phyloP scores from a whole-genome alignment of 30 jellyfish, hydroid and myxozoan species.

The Rhopilema esculentum region DNA sequence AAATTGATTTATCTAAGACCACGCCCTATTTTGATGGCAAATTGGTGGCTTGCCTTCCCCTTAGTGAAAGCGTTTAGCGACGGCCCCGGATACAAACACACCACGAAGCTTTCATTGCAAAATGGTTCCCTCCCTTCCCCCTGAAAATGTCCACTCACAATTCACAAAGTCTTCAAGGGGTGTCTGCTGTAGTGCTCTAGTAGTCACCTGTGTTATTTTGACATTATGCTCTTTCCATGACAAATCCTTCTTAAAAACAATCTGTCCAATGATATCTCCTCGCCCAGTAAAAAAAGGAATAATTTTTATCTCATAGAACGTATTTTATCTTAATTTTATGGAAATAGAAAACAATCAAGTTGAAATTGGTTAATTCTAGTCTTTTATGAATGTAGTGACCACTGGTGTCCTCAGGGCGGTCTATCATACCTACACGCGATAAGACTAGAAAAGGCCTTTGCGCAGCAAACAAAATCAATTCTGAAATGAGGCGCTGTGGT shows the following conservation, averaged over 20 bases:
- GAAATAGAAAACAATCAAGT: constrained; percentile 1
- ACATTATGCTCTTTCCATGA: not conserved
- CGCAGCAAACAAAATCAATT: constrained; percentile 21
- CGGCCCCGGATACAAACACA: no score
- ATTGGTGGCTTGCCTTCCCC: no score
- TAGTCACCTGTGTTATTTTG: no score
- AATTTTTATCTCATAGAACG: constrained; percentile 1
- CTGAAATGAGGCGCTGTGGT: constrained; percentile 58
- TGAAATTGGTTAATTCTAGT: constrained; percentile 26
- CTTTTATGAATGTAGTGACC: constrained; percentile 30
- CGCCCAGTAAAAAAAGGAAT: not conserved
- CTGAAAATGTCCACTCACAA: no score
- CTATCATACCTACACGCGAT: constrained; percentile 32
- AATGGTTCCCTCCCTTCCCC: no score
- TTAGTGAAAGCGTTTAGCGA: no score
- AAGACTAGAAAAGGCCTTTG: constrained; percentile 30
- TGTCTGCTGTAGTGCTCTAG: no score
- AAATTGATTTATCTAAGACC: no score
- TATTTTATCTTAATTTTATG: constrained; percentile 12
- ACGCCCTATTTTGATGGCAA: no score
- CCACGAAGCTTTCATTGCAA: no score
- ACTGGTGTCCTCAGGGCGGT: constrained; percentile 42
- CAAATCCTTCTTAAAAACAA: not conserved
- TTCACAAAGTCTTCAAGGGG: no score
- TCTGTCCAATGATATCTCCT: not conserved